Conservation (phyloP, 2,113 vertebrate genomes). For the Mirounga angustirostris region DNA sequence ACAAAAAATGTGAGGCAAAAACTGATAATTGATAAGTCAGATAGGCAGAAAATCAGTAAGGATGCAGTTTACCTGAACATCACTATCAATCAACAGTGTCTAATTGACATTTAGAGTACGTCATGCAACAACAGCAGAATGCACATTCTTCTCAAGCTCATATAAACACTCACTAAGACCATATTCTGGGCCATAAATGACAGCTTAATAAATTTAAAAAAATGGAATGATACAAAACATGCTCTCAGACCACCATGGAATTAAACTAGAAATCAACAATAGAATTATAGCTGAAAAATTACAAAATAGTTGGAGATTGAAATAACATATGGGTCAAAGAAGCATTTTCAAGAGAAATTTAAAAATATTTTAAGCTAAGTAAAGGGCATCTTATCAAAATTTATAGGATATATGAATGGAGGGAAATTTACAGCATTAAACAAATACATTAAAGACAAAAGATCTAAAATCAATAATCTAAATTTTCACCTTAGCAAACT, state of each 20-base stretch:
- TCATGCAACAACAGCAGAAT: not conserved
- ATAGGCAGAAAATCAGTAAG: not conserved
- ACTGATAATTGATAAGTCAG: not conserved
- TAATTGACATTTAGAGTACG: not conserved
- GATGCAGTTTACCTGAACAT: not conserved
- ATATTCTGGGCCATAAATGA: not conserved
- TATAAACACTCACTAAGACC: not conserved
- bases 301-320: not conserved
- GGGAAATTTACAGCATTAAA: not conserved
- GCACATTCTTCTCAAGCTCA: not conserved
- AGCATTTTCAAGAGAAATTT: not conserved
- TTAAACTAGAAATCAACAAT: not conserved
- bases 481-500: not conserved
- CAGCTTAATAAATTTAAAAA: not conserved
- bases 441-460: not conserved
- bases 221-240: not conserved
- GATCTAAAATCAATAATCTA: not conserved
- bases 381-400: not conserved
- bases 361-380: not conserved
- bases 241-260: not conserved
- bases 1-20: not conserved
- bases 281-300: not conserved
- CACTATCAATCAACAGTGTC: not conserved
- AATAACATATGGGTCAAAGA: not conserved
- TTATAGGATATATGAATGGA: not conserved